phyloP scores from a whole-genome alignment of 2,888 invertebrate genomes.

The Aspidiotus rigidus region DNA sequence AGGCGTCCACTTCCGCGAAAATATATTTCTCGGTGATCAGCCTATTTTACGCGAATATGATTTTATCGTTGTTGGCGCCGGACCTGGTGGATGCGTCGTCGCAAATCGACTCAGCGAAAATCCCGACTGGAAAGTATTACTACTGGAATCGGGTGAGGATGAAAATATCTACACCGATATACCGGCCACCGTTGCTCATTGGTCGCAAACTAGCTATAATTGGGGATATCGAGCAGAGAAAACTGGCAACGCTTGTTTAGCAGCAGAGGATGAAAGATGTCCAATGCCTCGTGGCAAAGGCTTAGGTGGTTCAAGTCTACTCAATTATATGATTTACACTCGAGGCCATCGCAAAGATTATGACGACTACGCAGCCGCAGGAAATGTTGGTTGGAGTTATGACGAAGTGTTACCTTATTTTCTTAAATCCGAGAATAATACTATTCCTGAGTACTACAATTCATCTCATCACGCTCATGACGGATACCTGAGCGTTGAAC shows the following conservation, averaged over 20 bases:
- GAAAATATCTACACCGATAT: conserved; percentile 51
- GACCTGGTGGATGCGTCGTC: conserved; percentile 60
- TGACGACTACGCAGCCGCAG: conserved; percentile 38
- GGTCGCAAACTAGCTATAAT: conserved; percentile 54
- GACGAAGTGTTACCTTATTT: conserved; percentile 42
- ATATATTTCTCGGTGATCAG: conserved; percentile 36
- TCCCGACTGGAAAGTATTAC: conserved; percentile 51
- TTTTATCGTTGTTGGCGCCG: conserved; percentile 51
- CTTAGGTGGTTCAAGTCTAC: conserved; percentile 45
- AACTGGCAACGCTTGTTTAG: conserved; percentile 51
- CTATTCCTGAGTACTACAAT: conserved; percentile 37
- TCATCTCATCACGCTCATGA: conserved; percentile 52
- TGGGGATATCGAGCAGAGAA: conserved; percentile 63
- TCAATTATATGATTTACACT: conserved; percentile 52
- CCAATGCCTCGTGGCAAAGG: conserved; percentile 39
- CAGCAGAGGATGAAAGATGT: conserved; percentile 41
- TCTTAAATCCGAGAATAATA: conserved; percentile 40
- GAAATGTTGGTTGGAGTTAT: conserved; percentile 45
- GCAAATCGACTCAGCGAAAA: conserved; percentile 61
- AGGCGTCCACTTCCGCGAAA: conserved; percentile 38
- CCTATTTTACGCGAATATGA: conserved; percentile 39
- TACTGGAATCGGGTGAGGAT: conserved; percentile 55
- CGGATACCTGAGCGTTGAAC: conserved; percentile 61
- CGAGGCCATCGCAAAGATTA: conserved; percentile 40
- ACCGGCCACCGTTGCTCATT: conserved; percentile 49